Conservation (phyloP, 1,140 invertebrate genomes). For the Forficula auricularia region DNA sequence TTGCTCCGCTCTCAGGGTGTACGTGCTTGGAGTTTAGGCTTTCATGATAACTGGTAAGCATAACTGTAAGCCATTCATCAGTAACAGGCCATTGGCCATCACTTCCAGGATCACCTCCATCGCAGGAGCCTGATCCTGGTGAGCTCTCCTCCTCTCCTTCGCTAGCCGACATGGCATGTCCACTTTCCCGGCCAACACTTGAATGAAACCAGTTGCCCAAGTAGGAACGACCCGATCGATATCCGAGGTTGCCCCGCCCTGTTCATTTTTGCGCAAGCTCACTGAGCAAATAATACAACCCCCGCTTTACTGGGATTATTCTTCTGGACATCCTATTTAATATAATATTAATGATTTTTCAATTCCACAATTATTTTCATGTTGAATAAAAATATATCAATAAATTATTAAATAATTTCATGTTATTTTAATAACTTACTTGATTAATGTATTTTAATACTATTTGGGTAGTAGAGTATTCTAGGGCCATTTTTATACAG, state of each 20-base stretch:
- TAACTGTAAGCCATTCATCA: conserved; percentile 37
- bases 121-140: conserved; percentile 7
- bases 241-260: background rate
- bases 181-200: too few relatives aligned
- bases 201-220: background rate
- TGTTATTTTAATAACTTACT: too few relatives aligned
- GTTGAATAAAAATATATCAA: too few relatives aligned
- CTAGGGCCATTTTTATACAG: too few relatives aligned
- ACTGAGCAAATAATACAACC: conserved; percentile 5
- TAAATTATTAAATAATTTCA: too few relatives aligned
- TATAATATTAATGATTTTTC: too few relatives aligned
- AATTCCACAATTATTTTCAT: too few relatives aligned
- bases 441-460: too few relatives aligned
- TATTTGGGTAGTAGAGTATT: too few relatives aligned
- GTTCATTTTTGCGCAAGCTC: background rate
- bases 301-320: conserved; percentile 8
- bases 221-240: background rate
- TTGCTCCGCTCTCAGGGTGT: conserved; percentile 14
- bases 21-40: background rate
- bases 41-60: conserved; percentile 33
- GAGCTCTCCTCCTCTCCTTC: conserved; percentile 30
- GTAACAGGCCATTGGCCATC: conserved; percentile 32
- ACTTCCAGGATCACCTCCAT: conserved; percentile 1
- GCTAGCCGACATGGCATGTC: conserved; percentile 31
- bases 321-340: too few relatives aligned